Evolutionary conservation across 1,140 invertebrate genomes (phyloP), one percentile per base, ranked within the genome.

Genomic region (Panonychus citri): DNA sequence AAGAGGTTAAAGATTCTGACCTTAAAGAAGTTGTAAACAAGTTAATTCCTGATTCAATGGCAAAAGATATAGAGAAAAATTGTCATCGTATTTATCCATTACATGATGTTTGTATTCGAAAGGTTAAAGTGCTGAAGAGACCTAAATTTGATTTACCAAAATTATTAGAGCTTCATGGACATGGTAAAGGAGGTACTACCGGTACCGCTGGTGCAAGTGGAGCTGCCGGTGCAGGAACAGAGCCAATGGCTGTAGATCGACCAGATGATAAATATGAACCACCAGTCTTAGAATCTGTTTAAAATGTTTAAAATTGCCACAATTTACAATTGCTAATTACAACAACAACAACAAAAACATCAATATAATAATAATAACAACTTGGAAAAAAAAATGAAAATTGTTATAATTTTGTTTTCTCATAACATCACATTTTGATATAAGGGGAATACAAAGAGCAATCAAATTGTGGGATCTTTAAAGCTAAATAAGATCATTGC

Each of bases 51-150:
- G 95, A 98, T 73, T 90, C 88, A 28, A 98, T 98, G 66, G 91
- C 90, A 42, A 95, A 95, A 73, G 95, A 98, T 66, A 98, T 98
- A 67, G 91, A 97, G 69, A 97, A 98, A 72, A 79, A 78, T 8
- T 96, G 89, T 64, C 87, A 91, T 66, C 82, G 82, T 49, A 94
- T 95, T 67, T 98, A 95, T 68, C 95, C 95, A 8, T 77, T 99
- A 3, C 86, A 97, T 62, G 94, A 98, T 76, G 94, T 98, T 1
- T 93, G 85, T 72, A 91, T 99, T 66, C 81, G 93, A 58, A 99
- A 99, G 77, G 89, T 98, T 0, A 98, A 98, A 74, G 90, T 99
- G 51, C 73, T 99, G 68, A 97, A 97, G 75, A 94, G 96, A 71
- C 95, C 95, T 7, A 82, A 93, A 63, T 95, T 98, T 69, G 94